phyloP scores from a whole-genome alignment of 1,140 invertebrate species.

The Helicorthomorpha holstii region DNA sequence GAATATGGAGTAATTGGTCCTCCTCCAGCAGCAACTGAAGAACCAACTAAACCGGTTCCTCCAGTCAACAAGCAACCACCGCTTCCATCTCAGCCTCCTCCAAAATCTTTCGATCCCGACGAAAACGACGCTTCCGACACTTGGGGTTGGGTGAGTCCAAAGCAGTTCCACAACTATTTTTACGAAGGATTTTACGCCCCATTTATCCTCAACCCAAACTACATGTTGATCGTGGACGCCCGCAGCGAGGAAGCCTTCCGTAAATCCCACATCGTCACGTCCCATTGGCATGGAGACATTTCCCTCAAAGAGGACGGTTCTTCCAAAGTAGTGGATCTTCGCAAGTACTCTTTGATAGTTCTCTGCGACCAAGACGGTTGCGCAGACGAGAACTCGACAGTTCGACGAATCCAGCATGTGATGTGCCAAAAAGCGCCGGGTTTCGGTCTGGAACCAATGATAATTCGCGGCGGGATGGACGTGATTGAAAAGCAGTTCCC shows the following conservation, averaged over 20 bases:
- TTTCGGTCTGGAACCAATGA: conserved; percentile 17
- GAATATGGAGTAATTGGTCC: neutral
- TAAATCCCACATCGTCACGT: conserved; percentile 13
- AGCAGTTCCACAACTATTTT: conserved; percentile 19
- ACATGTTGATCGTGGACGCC: conserved; percentile 19
- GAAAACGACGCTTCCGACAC: conserved; percentile 7
- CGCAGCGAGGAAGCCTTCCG: conserved; percentile 14
- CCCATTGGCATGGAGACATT: conserved; percentile 18
- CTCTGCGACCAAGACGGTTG: conserved; percentile 17
- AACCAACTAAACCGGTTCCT: neutral
- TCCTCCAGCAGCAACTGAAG: neutral
- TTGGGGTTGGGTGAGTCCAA: conserved; percentile 9
- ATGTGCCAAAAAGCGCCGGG: conserved; percentile 11
- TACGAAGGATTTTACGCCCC: conserved; percentile 23
- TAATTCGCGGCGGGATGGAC: conserved; percentile 16
- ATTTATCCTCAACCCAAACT: conserved; percentile 19
- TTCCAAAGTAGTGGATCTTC: conserved; percentile 9
- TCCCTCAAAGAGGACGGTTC: conserved; percentile 7
- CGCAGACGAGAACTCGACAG: conserved; percentile 4
- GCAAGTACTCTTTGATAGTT: conserved; percentile 15
- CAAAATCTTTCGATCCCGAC: conserved; percentile 12
- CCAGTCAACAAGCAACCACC: neutral
- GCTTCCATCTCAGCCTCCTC: neutral
- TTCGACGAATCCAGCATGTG: conserved; percentile 12
- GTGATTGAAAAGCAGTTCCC: conserved; percentile 14